phyloP scores from a whole-genome alignment of 2,888 invertebrate genomes.

The Antheraea yamamai region DNA sequence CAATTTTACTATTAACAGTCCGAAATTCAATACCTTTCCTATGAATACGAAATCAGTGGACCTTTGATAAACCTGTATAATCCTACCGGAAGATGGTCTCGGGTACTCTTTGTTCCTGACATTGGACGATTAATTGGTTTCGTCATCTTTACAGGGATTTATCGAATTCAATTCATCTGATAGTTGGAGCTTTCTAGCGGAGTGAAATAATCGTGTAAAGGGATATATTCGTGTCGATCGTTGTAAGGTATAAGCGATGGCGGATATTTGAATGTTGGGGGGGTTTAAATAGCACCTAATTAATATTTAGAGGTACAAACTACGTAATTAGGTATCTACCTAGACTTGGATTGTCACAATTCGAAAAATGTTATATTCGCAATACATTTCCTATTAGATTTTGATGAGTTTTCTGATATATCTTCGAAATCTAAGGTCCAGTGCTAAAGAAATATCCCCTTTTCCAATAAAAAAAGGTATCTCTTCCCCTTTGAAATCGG shows the following conservation, averaged over 20 bases:
- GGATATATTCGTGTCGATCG: neutral
- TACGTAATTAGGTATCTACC: neutral
- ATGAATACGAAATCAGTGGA: conserved; percentile 11
- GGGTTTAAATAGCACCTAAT: neutral
- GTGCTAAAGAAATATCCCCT: too few species aligned
- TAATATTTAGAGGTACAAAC: neutral
- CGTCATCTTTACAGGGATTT: conserved; percentile 36
- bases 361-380: too few species aligned
- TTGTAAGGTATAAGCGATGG: neutral
- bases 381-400: too few species aligned
- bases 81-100: neutral
- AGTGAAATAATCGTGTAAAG: conserved; percentile 21
- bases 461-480: too few species aligned
- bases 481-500: too few species aligned
- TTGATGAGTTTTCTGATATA: too few species aligned
- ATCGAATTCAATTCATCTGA: conserved; percentile 36
- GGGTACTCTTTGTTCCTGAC: conserved; percentile 19
- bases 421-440: too few species aligned
- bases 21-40: neutral
- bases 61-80: conserved; percentile 10
- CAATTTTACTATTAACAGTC: neutral
- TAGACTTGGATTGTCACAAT: too few species aligned
- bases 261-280: neutral
- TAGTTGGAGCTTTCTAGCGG: conserved; percentile 21
- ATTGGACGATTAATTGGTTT: conserved; percentile 31